Evolutionary conservation across 2,797 vertebrate species (phyloP), one percentile per base, ranked within the genome.

Genomic region (Rhinella marina): DNA sequence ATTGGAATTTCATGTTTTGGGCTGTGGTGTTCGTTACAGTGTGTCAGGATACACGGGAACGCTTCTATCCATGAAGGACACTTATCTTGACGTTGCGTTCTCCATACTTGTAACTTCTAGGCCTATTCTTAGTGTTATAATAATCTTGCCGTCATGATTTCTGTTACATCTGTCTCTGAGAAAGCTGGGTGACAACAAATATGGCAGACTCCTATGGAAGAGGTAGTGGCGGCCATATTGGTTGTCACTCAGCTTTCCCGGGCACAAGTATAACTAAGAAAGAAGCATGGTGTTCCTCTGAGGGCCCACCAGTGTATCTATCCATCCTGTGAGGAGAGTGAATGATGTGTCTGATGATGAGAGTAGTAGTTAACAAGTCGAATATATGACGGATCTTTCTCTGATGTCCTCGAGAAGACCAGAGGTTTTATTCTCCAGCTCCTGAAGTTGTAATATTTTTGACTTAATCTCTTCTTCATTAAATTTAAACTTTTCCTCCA

Each of bases 401-500:
- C 81, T 90, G 90, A 97, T 96, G 66, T 92, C 76, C 11, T 96
- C 91, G 75, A 94, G 92, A 10, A 96, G 91, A 27, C 86, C 16
- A 0, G 92, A 94, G 54, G 93, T 95, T 1, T 90, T 93, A 21
- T 90, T 89, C 92, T 96, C 95, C 92, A 97, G 90, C 11, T 89
- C 88, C 23, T 94, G 91, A 82, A 97, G 92, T 54, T 91, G 93
- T 0, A 68, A 77, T 0, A 89, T 95, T 93, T 97, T 97, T 9
- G 88, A 86, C 9, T 93, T 91, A 95, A 98, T 95, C 13, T 23
- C 90, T 90, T 90, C 89, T 90, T 97, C 95, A 0, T 97, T 97
- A 72, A 32, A 94, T 84, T 88, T 93, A 61, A 97, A 95, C 90
- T 90, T 95, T 75, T 90, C 92, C 92, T 97, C 96, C 90, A 98